Percentiles rank a stretch among this genome's conserved stretches.
These are phyloP conservation scores for Callopanchax toddi DNA, from an alignment of 2,113 vertebrate species.

Conservation along the genomic window DNA sequence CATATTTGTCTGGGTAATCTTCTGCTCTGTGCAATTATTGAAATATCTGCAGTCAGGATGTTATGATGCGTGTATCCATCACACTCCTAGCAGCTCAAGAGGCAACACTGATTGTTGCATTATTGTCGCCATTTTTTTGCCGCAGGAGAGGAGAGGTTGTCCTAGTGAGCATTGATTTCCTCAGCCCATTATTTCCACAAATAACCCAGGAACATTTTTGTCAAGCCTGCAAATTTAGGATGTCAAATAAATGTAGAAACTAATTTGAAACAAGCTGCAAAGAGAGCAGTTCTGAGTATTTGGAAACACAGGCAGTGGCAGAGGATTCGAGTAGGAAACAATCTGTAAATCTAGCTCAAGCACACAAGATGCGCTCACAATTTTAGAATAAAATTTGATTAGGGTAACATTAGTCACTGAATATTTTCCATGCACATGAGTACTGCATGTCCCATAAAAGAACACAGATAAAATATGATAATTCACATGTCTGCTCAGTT, in stretches of 20 bases:
- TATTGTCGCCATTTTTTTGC: conserved; percentile 4
- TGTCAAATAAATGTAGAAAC: conserved; percentile 15
- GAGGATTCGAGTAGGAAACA: too few relatives aligned
- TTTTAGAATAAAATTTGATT: too few relatives aligned
- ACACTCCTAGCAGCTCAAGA: conserved; percentile 25
- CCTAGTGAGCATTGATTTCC: conserved; percentile 14
- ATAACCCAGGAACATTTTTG: conserved; percentile 10
- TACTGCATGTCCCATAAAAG: too few relatives aligned
- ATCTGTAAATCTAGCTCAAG: too few relatives aligned
- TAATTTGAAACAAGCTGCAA: too few relatives aligned
- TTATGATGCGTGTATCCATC: conserved; percentile 28
- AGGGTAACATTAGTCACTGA: too few relatives aligned
- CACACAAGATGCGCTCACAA: too few relatives aligned
- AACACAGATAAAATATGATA: too few relatives aligned
- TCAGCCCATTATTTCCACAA: conserved; percentile 17
- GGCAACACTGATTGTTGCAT: background rate
- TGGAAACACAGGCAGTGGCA: background rate
- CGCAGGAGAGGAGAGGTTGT: background rate
- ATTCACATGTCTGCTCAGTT: too few relatives aligned
- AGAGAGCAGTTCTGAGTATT: background rate
- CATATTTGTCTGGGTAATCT: background rate
- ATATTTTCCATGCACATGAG: too few relatives aligned
- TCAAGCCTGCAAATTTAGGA: background rate
- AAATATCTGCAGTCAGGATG: conserved; percentile 10
- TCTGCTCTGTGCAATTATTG: conserved; percentile 18